Percentiles rank a stretch among this genome's conserved stretches.
Evolutionary conservation across 2,113 vertebrate species (phyloP).

Genomic region (Lethenteron camtschaticum): DNA sequence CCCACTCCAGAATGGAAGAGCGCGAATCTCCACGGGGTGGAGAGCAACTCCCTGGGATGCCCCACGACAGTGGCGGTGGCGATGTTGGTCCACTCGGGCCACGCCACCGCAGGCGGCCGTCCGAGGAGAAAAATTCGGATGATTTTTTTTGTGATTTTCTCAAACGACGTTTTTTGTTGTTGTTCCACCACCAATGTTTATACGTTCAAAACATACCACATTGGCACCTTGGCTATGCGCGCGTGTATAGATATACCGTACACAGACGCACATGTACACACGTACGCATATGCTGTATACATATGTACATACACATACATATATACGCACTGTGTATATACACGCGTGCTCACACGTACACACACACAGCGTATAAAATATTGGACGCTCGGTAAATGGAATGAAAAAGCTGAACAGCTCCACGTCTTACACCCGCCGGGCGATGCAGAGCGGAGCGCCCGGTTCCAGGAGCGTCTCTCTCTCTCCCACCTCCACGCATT

Average conservation of each 20-base stretch:
- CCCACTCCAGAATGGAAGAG: no score
- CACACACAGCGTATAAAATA: neutral
- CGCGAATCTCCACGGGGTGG: no score
- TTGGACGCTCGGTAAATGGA: neutral
- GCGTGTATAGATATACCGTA: neutral
- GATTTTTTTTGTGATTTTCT: neutral
- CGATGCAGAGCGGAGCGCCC: no score
- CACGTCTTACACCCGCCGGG: no score
- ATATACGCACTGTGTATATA: conserved; percentile 1
- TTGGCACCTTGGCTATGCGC: neutral
- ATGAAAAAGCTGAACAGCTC: neutral
- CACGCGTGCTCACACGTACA: neutral
- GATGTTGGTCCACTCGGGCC: no score
- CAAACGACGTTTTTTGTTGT: neutral
- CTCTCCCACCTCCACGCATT: neutral
- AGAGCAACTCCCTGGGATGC: no score
- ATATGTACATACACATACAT: conserved; percentile 1
- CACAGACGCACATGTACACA: neutral
- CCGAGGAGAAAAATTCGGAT: neutral
- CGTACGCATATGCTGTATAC: neutral
- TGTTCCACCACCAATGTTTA: neutral
- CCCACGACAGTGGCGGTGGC: no score
- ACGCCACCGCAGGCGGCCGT: no score
- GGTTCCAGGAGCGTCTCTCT: neutral
- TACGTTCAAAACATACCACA: neutral